These are phyloP conservation scores for Tympanoctomys barrerae DNA, from an alignment of 2,797 vertebrate species.

Conservation along the genomic window DNA sequence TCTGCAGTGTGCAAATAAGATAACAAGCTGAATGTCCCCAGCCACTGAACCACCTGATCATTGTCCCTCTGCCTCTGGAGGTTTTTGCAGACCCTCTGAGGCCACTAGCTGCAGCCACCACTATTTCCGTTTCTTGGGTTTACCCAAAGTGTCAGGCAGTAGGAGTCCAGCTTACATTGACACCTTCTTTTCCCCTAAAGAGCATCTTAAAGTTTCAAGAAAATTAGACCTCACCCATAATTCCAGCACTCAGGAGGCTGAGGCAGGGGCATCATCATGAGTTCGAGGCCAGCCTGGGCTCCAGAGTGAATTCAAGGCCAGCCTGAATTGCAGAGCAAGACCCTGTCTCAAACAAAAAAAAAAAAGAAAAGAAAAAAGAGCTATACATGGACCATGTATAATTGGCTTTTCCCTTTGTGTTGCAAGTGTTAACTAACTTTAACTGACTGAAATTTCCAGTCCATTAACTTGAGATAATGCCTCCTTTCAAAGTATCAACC, in stretches of 20 bases:
- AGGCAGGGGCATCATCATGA: neutral
- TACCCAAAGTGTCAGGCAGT: neutral
- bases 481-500: neutral
- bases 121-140: neutral
- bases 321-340: neutral
- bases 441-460: constrained; percentile 27
- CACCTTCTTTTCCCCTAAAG: neutral
- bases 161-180: neutral
- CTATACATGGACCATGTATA: neutral
- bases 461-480: neutral
- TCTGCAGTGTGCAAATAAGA: constrained; percentile 54
- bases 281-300: neutral
- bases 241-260: neutral
- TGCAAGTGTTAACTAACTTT: neutral
- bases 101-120: neutral
- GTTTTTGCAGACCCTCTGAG: neutral
- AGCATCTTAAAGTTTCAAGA: neutral
- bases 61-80: neutral
- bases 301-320: neutral
- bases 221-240: neutral
- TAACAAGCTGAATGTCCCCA: neutral
- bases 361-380: neutral
- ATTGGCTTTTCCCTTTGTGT: constrained; percentile 5
- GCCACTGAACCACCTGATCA: neutral
- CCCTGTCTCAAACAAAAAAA: neutral